Base-by-base conservation (phyloP, 2,888 invertebrate species). In the Apoda limacodes region DNA sequence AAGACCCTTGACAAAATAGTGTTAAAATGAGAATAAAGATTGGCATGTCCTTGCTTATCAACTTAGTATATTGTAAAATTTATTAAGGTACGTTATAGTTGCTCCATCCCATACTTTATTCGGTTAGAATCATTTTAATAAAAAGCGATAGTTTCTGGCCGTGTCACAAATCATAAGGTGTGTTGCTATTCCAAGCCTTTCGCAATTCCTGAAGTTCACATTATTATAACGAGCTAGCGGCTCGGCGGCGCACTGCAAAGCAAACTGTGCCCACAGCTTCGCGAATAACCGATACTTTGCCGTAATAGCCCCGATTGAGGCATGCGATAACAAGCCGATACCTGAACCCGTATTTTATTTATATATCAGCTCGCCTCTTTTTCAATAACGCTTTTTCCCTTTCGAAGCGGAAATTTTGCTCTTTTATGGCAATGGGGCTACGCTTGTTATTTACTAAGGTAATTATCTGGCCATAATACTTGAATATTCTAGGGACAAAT, bases 291-390 rank as follows among this genome's bases (percentile, higher is more conserved):
- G 66, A 66, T 66, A 74, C 71, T 78, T 78, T 78, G 61, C 62
- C 55, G 63, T 74, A 78, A 75, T 72, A 67, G 62, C 68, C 48
- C 48, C 64, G 70, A 75, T 76, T 61, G 55, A 70, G 72, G 76
- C 78, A 76, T 78, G 72, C 78, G 78, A 80, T 78, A 80, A 78
- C 80, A 78, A 80, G 72, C 69, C 78, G 78, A 80, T 80, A 78
- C 74, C 74, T 78, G 74, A 76, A 76, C 76, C 69, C 76, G 78
- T 80, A 78, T 78, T 80, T 80, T 80, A 80, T 78, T 80, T 80
- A 78, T 78, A 76, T 71, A 74, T 74, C 71, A 64, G 64, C 63
- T 71, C 66, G 68, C 66, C 62, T 72, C 70, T 72, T 80, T 80
- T 80, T 78, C 76, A 76, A 80, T 78, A 78, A 76, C 64, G 74